Evolutionary conservation across 2,113 vertebrate species (phyloP).

Genomic region (Trachemys scripta): DNA sequence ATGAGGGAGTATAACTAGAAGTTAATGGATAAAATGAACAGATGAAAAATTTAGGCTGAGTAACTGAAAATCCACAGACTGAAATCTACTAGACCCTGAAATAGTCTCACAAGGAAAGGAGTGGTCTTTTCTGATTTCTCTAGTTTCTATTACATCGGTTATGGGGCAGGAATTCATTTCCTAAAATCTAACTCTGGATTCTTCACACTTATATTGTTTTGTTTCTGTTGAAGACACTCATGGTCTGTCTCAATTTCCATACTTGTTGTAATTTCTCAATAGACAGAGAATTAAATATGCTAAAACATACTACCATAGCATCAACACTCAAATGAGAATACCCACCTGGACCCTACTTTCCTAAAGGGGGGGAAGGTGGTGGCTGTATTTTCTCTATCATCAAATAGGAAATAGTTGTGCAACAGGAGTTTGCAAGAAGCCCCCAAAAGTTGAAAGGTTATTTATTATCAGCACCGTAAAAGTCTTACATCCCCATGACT

Average conservation of each 20-base stretch:
- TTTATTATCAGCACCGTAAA: not conserved
- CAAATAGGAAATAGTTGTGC: not conserved
- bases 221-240: not conserved
- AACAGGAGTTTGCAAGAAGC: not conserved
- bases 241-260: not conserved
- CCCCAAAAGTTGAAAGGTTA: not conserved
- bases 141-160: not conserved
- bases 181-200: rapidly evolving
- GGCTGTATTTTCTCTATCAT: not conserved
- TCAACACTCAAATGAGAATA: rapidly evolving
- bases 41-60: not conserved
- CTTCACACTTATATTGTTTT: rapidly evolving
- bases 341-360: rapidly evolving
- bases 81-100: not conserved
- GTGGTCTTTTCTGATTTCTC: rapidly evolving
- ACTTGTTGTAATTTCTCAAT: rapidly evolving
- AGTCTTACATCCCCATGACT: not conserved
- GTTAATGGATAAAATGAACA: not conserved
- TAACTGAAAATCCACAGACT: not conserved
- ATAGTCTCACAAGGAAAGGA: not conserved
- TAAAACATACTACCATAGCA: rapidly evolving
- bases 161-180: not conserved
- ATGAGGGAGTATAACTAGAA: not conserved
- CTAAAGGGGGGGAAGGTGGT: rapidly evolving
- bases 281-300: rapidly evolving